Evolutionary conservation across 2,888 invertebrate genomes (phyloP).

Genomic region (Apamea monoglypha): DNA sequence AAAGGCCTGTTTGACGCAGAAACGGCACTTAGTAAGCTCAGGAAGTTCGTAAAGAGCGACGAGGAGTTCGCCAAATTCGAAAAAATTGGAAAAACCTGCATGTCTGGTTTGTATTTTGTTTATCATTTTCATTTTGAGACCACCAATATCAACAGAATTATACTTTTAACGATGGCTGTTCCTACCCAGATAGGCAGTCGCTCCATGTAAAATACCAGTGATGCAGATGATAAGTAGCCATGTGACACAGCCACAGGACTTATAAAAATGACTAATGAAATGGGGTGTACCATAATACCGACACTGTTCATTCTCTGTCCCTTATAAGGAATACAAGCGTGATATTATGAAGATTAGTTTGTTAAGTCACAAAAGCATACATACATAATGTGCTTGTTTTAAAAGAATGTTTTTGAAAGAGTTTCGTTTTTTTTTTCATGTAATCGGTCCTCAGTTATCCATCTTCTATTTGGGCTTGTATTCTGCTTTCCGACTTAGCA

Average conservation of each 20-base stretch:
- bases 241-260: too few species aligned
- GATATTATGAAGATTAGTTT: background rate
- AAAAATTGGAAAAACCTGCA: slow-evolving; percentile 52
- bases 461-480: background rate
- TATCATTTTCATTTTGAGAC: slow-evolving; percentile 11
- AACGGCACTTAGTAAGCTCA: slow-evolving; percentile 42
- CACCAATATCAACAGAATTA: background rate
- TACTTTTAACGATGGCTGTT: background rate
- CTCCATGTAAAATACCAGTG: background rate
- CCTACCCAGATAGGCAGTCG: background rate
- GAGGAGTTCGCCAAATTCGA: slow-evolving; percentile 56
- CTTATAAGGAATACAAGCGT: background rate
- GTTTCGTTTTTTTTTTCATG: too few species aligned
- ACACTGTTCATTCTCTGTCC: background rate
- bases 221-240: background rate
- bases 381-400: background rate
- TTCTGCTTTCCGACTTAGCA: background rate
- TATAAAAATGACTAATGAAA: background rate
- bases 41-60: slow-evolving; percentile 46
- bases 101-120: slow-evolving; percentile 57
- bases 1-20: slow-evolving; percentile 58
- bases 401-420: background rate
- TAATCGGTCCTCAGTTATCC: too few species aligned
- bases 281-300: background rate
- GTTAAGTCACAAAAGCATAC: background rate